Evolutionary conservation across 2,888 invertebrate genomes (phyloP), one percentile per base, ranked within the genome.

Genomic region (Lydus trimaculatus): DNA sequence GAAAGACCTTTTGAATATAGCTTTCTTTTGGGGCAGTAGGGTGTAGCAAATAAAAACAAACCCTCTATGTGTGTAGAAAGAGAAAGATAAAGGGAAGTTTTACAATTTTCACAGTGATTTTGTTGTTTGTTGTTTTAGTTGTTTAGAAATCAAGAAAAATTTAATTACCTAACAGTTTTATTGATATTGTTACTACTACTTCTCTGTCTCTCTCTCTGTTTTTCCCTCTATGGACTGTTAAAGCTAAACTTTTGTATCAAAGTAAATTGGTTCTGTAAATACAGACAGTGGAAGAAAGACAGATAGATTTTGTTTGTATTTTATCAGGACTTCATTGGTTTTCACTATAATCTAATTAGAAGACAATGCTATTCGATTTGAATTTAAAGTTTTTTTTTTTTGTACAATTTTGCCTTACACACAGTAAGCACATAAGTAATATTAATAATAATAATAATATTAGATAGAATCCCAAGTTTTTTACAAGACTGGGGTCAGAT

Each of bases 261-360:
- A 64, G 66, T 64, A 69, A 71, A 71, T 71, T 71, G 71, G 62
- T 65, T 71, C 69, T 69, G 68, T 69, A 71, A 71, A 71, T 68
- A 68, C 66, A 66, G 62, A 58, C 66, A 2, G 8, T 8, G n/a
- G 17, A 56, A 70, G 33, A 62, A 64, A 60, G 63, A 52, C 33
- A 36, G 52, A 58, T 48, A 15, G 7, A 31, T 60, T 60, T 20
- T n/a, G 28, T 61, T 62, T 56, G 69, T 69, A 64, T 66, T 48
- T 48, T 48, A 48, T 48, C 6, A 7, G 8, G 8, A 48, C 20
- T 48, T 48, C 9, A 48, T 48, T 48, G 9, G 48, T 20, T 48
- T 20, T 20, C 48, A 8, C 48, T 8, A 13, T 2, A 48, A 48
- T 20, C 48, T 48, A 48, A 20, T 20, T 20, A 20, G 39, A 36